phyloP scores from a whole-genome alignment of 1,140 invertebrate genomes.

The Ganaspis sp. region DNA sequence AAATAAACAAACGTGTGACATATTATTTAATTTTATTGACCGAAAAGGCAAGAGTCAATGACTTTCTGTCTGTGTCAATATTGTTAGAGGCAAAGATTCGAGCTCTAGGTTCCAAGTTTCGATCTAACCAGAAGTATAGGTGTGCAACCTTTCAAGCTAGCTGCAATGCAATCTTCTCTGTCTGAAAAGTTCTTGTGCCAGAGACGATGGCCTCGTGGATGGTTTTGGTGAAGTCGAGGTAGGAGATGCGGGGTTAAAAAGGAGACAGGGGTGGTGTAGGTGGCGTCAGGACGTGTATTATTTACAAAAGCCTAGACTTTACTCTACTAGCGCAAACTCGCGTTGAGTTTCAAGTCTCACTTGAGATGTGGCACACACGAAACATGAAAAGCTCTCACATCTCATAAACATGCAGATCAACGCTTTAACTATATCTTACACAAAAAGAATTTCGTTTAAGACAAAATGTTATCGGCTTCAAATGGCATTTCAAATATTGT shows the following conservation, averaged over 20 bases:
- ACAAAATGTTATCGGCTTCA: too few species aligned
- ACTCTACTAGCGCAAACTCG: slow-evolving; percentile 15
- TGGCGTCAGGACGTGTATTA: slow-evolving; percentile 33
- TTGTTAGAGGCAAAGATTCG: background rate
- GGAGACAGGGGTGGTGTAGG: background rate
- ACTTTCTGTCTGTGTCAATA: background rate
- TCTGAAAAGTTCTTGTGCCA: slow-evolving; percentile 27
- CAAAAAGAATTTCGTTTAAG: background rate
- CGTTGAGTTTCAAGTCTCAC: slow-evolving; percentile 5
- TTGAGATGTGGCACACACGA: background rate
- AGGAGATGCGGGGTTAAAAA: background rate
- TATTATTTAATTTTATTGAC: background rate
- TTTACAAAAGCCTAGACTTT: slow-evolving; percentile 37
- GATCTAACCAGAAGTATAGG: slow-evolving; percentile 15
- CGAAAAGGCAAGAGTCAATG: background rate
- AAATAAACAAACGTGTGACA: too few species aligned
- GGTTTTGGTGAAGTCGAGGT: background rate
- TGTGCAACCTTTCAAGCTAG: slow-evolving; percentile 14
- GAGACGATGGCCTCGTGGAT: slow-evolving; percentile 8
- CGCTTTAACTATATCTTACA: slow-evolving; percentile 8
- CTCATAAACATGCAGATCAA: slow-evolving; percentile 21
- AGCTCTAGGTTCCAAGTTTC: background rate
- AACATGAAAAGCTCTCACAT: slow-evolving; percentile 12
- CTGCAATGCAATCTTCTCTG: slow-evolving; percentile 47
- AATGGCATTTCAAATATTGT: too few species aligned